Base-by-base conservation (phyloP, 2,888 invertebrate genomes). In the Nomada goodeniana region DNA sequence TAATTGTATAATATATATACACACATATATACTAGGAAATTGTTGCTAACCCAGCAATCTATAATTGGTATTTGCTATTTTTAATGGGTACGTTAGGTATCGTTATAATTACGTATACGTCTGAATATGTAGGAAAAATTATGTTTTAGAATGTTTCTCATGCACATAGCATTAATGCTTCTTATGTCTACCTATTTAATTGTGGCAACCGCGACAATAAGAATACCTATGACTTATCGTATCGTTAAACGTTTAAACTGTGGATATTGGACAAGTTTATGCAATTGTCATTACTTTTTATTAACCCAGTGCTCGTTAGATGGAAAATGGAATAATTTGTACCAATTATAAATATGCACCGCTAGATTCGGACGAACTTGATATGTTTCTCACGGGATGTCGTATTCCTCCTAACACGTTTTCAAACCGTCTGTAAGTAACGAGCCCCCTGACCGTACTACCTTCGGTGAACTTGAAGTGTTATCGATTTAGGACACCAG, bases 121-220 rank as follows among this genome's bases (percentile, higher is more conserved):
- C 23, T 59, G 44, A 74, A 50, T 71, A 70, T 59, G 11, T 75
- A 69, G 60, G 26, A 44, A 47, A 69, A 42, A 23, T 80, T 77
- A 64, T 63, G 7, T 78, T 78, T 70, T 57, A 76, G 42, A 42
- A 20, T 80, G 59, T 72, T 73, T 73, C 67, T 44, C 47, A 50
- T 69, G 69, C 76, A 74, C 64, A n/a, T 74, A 77, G 71, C 29
- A 18, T 73, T 69, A 68, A 86, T 76, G 74, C 73, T 80, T 76
- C 29, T 83, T 77, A 69, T 20, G 67, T 78, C 63, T 60, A 77
- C 61, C 65, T 57, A 50, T 83, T 80, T 20, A 83, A 53, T 65
- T 67, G 73, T 74, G 73, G 50, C 61, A 76, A 74, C 64, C 63
- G 70, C 73, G 85, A 82, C 83, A 83, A 86, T 86, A 84, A 86